Evolutionary conservation across 2,113 vertebrate species (phyloP).

Genomic region (Aleadryas rufinucha): DNA sequence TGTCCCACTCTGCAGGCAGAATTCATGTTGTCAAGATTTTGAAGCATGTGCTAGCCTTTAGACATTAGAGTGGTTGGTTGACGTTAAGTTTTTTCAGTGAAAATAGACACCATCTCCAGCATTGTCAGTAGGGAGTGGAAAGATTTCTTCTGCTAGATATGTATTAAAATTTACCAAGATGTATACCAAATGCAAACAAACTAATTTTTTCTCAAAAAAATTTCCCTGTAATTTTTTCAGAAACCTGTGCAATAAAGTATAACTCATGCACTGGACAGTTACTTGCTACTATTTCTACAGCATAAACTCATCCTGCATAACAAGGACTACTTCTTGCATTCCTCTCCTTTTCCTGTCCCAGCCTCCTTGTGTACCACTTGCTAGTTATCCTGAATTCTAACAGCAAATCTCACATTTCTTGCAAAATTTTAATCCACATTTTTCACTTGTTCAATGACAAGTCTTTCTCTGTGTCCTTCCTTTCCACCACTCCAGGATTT

Average conservation of each 20-base stretch:
- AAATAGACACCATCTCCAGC: neutral
- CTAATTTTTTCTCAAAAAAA: neutral
- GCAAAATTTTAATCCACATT: neutral
- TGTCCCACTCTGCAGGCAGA: too few species aligned
- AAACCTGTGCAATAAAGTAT: neutral
- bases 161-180: neutral
- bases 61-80: neutral
- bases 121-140: neutral
- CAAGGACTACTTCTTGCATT: neutral
- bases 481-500: neutral
- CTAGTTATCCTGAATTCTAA: neutral
- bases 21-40: neutral
- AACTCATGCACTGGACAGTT: neutral
- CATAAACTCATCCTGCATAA: neutral
- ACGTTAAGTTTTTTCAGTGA: neutral
- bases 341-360: neutral
- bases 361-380: neutral
- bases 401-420: neutral
- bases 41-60: neutral
- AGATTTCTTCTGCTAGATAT: neutral
- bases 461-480: neutral
- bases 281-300: neutral
- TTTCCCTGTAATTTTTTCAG: neutral
- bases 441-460: neutral
- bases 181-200: neutral